A percentile compares a stretch with the other conserved stretches of the same genome.
Evolutionary conservation across 2,797 vertebrate genomes (phyloP).

Genomic region (Pteronotus mesoamericanus): DNA sequence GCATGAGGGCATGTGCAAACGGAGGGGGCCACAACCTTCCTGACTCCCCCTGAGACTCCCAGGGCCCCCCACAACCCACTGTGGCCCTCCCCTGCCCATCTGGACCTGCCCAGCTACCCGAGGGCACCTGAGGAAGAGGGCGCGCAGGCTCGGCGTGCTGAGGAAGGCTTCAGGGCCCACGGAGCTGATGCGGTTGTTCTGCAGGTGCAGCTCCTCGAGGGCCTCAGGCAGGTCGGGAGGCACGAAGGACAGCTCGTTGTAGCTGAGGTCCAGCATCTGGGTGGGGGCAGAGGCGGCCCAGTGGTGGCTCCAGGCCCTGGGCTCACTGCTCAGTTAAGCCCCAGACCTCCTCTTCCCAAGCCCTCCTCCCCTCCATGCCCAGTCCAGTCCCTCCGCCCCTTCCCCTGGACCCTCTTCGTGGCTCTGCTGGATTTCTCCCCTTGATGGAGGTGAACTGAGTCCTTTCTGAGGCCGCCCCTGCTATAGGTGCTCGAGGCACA

Average conservation of each 20-base stretch:
- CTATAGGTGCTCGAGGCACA: neutral
- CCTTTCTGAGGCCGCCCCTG: neutral
- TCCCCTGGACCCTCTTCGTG: fast-evolving
- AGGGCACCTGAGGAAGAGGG: conserved; percentile 75
- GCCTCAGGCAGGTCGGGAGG: conserved; percentile 76
- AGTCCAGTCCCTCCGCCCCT: neutral
- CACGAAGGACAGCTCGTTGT: conserved; percentile 77
- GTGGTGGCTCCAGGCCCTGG: neutral
- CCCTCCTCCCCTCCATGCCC: neutral
- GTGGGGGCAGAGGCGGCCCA: neutral
- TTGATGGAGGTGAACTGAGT: neutral
- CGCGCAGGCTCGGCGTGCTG: conserved; percentile 53
- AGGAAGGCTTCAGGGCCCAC: conserved; percentile 75
- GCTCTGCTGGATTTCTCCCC: neutral
- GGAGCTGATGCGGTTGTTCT: conserved; percentile 73
- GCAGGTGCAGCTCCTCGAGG: conserved; percentile 77
- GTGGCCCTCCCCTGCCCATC: neutral
- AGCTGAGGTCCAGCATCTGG: conserved; percentile 78
- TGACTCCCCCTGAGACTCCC: neutral
- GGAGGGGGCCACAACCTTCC: neutral
- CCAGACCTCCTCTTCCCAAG: neutral
- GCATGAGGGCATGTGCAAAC: neutral
- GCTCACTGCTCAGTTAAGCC: neutral
- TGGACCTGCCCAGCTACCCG: fast-evolving
- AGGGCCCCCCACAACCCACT: neutral